Base-by-base conservation (phyloP, 1,140 invertebrate genomes). In the Mactra quadrangularis region DNA sequence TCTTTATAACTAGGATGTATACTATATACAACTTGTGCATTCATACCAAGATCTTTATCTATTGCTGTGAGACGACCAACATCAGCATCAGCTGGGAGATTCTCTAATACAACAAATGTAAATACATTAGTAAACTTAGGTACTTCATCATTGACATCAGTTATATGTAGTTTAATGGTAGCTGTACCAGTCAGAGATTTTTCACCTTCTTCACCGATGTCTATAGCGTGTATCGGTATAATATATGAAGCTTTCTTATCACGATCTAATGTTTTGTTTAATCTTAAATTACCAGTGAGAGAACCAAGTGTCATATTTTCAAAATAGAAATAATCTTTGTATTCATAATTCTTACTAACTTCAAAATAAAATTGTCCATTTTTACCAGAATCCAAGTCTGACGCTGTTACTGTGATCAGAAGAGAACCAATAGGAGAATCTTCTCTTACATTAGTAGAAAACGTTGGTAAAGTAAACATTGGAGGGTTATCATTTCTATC, bases 381-480 rank as follows among this genome's bases (percentile, higher is more conserved):
- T 47, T 52, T 62, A 9, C 79, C 82, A n/a, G 62, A 52, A 55
- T 87, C 86, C 9, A 55, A 41, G 62, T 87, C 86, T 17, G 33
- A n/a, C 15, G 86, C 86, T 17, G 50, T 76, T 7, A 84, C 84
- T 31, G 45, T 76, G 19, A 86, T 9, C 7, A 90, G 59, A 19
- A 60, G 71, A 7, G 35, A 47, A 7, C 89, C 87, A 0, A 78
- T 45, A 70, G 79, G 38, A 38, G 72, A 83, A 71, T 90, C 89
- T 85, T 90, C 89, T 25, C 70, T n/a, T 3, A 90, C 53, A 41
- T 70, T 78, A 19, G 62, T 66, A n/a, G 60, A 41, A 62, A 77
- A 86, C 9, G 41, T 11, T 3, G 45, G 7, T 35, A 84, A 22
- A 3, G 50, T 33, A 93, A 98, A 98, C 11, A 35, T 11, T 38